These are phyloP conservation scores for Lepidonotus clava DNA, from an alignment of 2,888 invertebrate species.

Conservation along the genomic window DNA sequence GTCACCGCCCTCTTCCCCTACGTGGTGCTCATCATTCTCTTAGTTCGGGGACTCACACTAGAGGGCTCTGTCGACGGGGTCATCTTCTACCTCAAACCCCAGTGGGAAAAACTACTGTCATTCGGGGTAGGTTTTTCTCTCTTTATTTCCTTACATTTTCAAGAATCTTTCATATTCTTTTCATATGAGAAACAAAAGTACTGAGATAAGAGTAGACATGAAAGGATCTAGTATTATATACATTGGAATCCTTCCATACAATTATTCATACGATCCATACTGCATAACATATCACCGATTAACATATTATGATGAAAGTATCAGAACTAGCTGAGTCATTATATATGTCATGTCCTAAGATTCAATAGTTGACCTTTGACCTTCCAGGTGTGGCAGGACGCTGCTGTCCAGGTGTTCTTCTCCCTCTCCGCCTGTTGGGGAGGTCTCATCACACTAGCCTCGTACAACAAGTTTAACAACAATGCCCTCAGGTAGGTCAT, in stretches of 20 bases:
- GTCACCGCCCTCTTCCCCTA: slow-evolving; percentile 78
- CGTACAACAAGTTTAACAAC: slow-evolving; percentile 81
- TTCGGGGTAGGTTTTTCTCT: slow-evolving; percentile 69
- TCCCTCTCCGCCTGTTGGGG: slow-evolving; percentile 78
- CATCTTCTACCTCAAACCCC: slow-evolving; percentile 74
- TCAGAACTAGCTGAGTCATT: no score
- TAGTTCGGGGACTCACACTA: slow-evolving; percentile 74
- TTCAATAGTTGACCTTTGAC: no score
- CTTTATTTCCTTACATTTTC: not conserved
- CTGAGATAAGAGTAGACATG: no score
- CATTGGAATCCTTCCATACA: no score
- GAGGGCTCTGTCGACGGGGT: slow-evolving; percentile 75
- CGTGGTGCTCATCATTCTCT: slow-evolving; percentile 72
- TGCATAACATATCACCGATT: no score
- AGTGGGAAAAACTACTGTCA: slow-evolving; percentile 70
- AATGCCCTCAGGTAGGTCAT: slow-evolving; percentile 79
- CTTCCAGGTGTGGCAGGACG: slow-evolving; percentile 77
- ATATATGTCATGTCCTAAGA: no score
- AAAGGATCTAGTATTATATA: no score
- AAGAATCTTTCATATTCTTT: not conserved
- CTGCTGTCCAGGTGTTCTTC: slow-evolving; percentile 79
- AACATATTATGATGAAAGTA: no score
- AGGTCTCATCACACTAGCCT: slow-evolving; percentile 79
- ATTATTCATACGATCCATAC: no score
- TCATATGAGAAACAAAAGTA: no score